phyloP scores from a whole-genome alignment of 2,113 vertebrate species.

The Nibea coibor region DNA sequence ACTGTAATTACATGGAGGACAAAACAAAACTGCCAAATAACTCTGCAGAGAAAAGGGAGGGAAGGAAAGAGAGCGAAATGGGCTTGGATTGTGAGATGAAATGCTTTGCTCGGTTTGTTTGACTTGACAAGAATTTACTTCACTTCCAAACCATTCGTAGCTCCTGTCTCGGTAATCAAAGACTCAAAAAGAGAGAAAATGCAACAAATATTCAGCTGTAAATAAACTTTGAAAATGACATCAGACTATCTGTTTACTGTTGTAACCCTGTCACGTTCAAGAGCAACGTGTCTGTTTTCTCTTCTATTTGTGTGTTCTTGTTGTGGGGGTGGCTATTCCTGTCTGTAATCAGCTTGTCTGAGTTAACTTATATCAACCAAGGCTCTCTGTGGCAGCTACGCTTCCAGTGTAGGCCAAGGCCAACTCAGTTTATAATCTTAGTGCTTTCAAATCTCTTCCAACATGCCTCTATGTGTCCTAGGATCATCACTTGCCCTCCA shows the following conservation, averaged over 20 bases:
- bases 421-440: no score
- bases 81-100: conserved; percentile 60
- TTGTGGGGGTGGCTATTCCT: no score
- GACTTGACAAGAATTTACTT: conserved; percentile 67
- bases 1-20: conserved; percentile 65
- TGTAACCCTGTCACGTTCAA: background rate
- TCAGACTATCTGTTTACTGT: conserved; percentile 8
- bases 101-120: conserved; percentile 65
- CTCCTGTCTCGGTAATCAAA: conserved; percentile 37
- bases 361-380: no score
- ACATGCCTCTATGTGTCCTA: no score
- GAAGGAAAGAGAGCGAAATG: conserved; percentile 32
- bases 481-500: no score
- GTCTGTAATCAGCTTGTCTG: no score
- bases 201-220: background rate
- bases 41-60: conserved; percentile 42
- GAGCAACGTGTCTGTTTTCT: background rate
- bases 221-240: background rate
- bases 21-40: conserved; percentile 66
- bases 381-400: no score
- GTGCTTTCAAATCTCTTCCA: no score
- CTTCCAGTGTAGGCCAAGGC: no score
- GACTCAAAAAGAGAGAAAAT: background rate
- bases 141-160: conserved; percentile 32
- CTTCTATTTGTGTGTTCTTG: no score